Evolutionary conservation across 2,797 vertebrate genomes (phyloP), one percentile per base, ranked within the genome.

Genomic region (Liasis olivaceus): DNA sequence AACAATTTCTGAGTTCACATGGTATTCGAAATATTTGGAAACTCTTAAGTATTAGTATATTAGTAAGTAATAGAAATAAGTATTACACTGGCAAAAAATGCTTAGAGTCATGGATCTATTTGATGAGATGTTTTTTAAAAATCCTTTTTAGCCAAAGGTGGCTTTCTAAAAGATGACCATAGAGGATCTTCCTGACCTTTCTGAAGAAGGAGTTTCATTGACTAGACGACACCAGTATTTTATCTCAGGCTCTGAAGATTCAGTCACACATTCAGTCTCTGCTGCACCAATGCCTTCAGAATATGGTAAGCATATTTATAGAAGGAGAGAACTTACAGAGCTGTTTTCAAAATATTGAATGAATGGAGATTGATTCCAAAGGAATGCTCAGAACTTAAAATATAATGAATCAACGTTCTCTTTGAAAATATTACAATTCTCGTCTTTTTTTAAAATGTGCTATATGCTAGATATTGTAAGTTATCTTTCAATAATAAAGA

Each of bases 271-370:
- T 97, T 99, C 98, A 94, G 98, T 99, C 97, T 98, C 99, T 88
- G 99, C 99, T 85, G 99, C 98, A 94, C 99, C 99, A 47, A 99
- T 99, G 98, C 99, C 99, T 97, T 98, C 97, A 14, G 99, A 99
- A 96, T 99, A 98, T 31, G 99, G 99, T 99, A 98, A 3, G 98
- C 96, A 59, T n/a, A 77, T 36, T 89, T 92, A 54, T 8, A 12
- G 24, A 81, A 95, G 24, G 64, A n/a, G 0, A 87, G 9, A 77
- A 31, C 72, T 92, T 93, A 22, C 69, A 28, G 56, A 88, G 17
- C 54, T 64, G 17, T 22, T 69, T 89, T 42, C 56, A 6, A 59
- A 93, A 64, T 85, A 4, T 92, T 88, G 13, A 59, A 5, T 69
- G 5, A 84, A 36, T 84, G 77, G 66, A 92, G 42, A 24, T 42